Evolutionary conservation across 1,140 invertebrate genomes (phyloP).

Genomic region (Whitmania pigra): DNA sequence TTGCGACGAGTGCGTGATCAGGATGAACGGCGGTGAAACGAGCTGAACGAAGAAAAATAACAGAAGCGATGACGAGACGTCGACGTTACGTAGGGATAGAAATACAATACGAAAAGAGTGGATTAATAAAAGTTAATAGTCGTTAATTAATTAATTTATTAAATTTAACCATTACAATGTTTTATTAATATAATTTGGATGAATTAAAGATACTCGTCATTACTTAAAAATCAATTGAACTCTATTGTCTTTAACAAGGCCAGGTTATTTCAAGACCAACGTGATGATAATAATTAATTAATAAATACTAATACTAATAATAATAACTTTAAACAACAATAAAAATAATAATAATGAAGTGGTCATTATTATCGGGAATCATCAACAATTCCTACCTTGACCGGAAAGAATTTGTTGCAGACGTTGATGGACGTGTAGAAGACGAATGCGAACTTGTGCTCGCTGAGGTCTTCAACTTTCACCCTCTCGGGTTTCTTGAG

Average conservation of each 20-base stretch:
- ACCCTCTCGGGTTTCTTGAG: constrained; percentile 9
- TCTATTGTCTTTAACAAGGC: no score
- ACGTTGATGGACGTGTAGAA: constrained; percentile 15
- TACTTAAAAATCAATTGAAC: no score
- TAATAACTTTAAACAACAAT: neutral
- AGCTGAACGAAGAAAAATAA: neutral
- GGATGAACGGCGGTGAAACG: constrained; percentile 16
- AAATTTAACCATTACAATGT: neutral
- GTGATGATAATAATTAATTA: neutral
- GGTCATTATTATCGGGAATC: no score
- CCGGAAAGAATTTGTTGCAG: constrained; percentile 2
- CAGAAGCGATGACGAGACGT: neutral
- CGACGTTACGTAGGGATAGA: neutral
- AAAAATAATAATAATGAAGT: neutral
- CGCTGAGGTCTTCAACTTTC: neutral
- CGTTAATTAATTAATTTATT: constrained; percentile 10
- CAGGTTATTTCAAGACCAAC: no score
- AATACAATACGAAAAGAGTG: neutral
- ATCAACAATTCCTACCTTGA: constrained; percentile 11
- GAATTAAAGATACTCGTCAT: neutral
- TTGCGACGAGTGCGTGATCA: constrained; percentile 19
- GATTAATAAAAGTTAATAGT: neutral
- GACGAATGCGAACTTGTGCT: constrained; percentile 18
- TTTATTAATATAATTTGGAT: no score
- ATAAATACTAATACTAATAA: neutral